Evolutionary conservation across 1,140 invertebrate species (phyloP), one percentile per base, ranked within the genome.

Genomic region (Forficula auricularia): DNA sequence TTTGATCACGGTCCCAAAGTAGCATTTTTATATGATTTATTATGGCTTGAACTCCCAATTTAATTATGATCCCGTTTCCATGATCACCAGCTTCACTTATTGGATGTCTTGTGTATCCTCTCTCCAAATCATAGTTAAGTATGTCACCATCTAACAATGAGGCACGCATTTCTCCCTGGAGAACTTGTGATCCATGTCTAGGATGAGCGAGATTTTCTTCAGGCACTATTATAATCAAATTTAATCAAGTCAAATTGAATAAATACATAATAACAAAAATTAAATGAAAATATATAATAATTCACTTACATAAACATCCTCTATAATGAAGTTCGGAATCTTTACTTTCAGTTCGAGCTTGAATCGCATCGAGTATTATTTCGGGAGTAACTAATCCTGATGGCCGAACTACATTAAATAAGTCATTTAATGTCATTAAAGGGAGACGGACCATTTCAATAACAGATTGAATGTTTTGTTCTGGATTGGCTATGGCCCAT

Each of bases 11-110:
- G 65, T 98, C 92, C 91, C 91, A 97, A 1, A 98, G 66, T 37
- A 96, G 66, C 71, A 98, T 75, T 51, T 78, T 76, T 36, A 97
- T 74, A 54, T 92, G 82, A 69, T 98, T 98, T 48, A 98, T 75
- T 54, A 97, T 95, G 57, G 75, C 86, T 42, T 83, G 81, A 34
- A 73, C 77, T 40, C 81, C 82, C 12, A 98, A 69, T 57, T 87
- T 81, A 10, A 98, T 77, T 0, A 89, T 67, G 57, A 98, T 95
- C 39, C 84, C 80, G 46, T 75, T 70, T 40, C 84, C 80, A 46
- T 75, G 70, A 57, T 77, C 76, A 48, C 77, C 62, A 40, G 66
- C 67, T 43, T 91, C 87, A 51, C 78, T 83, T 55, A 97, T 97
- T 30, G 79, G 75, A 64, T 97, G 91, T 2, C 89, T 72, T 0